These are phyloP conservation scores for Oceanodroma tethys DNA, from an alignment of 2,113 vertebrate species.

Conservation along the genomic window DNA sequence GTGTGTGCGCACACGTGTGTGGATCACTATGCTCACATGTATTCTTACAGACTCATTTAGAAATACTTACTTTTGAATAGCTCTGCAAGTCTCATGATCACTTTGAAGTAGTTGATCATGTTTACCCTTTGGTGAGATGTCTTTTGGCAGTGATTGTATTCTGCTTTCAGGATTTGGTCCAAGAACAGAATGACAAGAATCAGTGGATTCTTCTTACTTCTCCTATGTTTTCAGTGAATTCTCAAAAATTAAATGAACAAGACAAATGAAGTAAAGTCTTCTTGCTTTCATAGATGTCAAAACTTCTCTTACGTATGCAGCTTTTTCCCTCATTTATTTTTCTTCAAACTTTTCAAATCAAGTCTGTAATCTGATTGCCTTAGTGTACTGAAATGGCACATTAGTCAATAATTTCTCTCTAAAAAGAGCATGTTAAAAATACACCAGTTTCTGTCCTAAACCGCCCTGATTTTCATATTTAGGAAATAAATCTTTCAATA, in stretches of 20 bases:
- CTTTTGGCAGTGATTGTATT: neutral
- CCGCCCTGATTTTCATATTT: neutral
- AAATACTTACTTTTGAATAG: neutral
- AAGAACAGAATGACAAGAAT: neutral
- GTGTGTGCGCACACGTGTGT: accelerated
- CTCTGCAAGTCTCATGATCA: neutral
- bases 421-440: neutral
- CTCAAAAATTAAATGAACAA: neutral
- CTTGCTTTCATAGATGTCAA: neutral
- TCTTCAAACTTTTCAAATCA: neutral
- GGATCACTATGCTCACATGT: neutral
- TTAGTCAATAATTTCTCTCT: neutral
- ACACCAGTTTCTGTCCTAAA: neutral
- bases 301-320: neutral
- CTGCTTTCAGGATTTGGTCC: neutral
- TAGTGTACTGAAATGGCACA: neutral
- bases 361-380: neutral
- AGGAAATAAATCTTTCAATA: neutral
- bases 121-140: neutral
- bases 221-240: neutral
- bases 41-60: neutral
- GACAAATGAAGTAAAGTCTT: neutral
- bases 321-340: neutral
- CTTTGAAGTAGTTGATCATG: neutral
- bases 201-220: neutral